Base-by-base conservation (phyloP, 1,140 invertebrate species). In the Bombus balteatus region DNA sequence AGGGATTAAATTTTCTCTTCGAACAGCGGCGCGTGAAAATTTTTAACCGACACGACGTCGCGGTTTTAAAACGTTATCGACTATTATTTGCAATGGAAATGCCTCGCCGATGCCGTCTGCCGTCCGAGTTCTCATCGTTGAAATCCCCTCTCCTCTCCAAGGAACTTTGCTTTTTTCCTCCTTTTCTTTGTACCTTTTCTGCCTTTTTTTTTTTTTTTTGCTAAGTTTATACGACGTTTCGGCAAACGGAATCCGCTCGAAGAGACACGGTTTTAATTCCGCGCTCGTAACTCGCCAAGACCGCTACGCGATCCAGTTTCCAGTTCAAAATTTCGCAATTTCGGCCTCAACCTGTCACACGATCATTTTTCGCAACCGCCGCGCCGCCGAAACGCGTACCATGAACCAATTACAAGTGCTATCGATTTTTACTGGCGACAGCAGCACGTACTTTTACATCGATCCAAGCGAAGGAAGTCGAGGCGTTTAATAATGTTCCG, bases 61-160 rank as follows among this genome's bases (percentile, higher is more conserved):
- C 28, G 39, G 5, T 32, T 32, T 78, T 75, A 32, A 62, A 73
- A 25, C 70, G 53, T 73, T 83, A 68, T 76, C 73, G 81, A 83
- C 53, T 65, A 53, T 70, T 28, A 41, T 83, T 83, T 83, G 81
- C 81, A 78, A 83, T 83, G 73, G 73, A 68, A 32, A 78, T 83
- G 53, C 1, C 47, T 53, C 47, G 18, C 47, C 47, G 47, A 53
- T 53, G 18, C 47, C 18, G 47, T 53, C 47, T 53, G 1, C 47
- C 47, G 18, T 53, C 47, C 47, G 18, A 39, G 28, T 41, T 57
- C 66, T 37, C 9, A 9, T 3, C 25, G 22, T 68, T 13, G 34
- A 68, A 41, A 57, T 15, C 22, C 18, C 8, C 1, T 59, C 10
- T 13, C 25, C 25, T 1, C 3, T 12, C 0, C 10, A 10, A n/a